Base-by-base conservation (phyloP, 1,140 invertebrate genomes). In the Chlorops oryzae region DNA sequence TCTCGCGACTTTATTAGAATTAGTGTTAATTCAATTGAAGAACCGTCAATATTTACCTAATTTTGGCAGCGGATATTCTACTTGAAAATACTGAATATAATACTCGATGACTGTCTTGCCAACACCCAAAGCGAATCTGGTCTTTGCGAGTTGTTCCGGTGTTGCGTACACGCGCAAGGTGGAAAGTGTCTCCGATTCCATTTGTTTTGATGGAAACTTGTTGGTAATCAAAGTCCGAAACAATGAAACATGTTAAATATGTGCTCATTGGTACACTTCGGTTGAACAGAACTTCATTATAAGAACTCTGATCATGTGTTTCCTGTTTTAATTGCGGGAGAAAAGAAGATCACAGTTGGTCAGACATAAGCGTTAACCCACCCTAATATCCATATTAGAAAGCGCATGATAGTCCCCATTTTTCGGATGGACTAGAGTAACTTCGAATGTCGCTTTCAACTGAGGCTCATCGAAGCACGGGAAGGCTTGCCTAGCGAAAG, bases 391-490 rank as follows among this genome's bases (percentile, higher is more conserved):
- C 87, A 91, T 92, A 65, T 92, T 92, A 1, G 88, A 91, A 13
- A 93, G 73, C 3, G 88, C 86, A 46, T 79, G 77, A 61, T 90
- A 88, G 35, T 74, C 71, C n/a, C 76, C 63, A 0, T 57, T 59
- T 15, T 68, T 70, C 0, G 87, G 87, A 65, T 84, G 82, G 2
- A 87, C 81, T 4, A 96, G 63, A 13, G 82, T 82, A 5, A 96
- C 81, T 24, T 80, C 80, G 75, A 87, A 98, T 51, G 83, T 85
- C 1, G 94, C 90, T 76, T 98, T 98, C 61, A 96, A 86, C 13
- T 84, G 80, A 0, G 96, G 95, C 71, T 98, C 95, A 74, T 98
- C 96, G 67, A 96, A 96, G 70, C 93, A 96, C 0, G 95, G 94
- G 61, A 95, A 97, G 0, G 89, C 87, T 73, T 89, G 83, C 23